Percentiles rank a stretch among this genome's conserved stretches.
phyloP scores from a whole-genome alignment of 1,140 invertebrate species.

The Cherax destructor region DNA sequence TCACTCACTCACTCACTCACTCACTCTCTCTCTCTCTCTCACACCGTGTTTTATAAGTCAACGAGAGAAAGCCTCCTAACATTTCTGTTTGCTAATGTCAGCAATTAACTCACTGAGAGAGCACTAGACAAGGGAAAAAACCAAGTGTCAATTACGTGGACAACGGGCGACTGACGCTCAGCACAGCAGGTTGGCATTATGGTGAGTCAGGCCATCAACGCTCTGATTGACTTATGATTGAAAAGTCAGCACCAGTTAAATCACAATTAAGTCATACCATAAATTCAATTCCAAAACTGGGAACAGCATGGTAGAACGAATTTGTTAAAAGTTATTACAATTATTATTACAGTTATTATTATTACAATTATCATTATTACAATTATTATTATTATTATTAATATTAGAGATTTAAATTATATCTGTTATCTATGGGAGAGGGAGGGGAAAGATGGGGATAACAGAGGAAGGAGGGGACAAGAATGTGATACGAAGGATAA shows the following conservation, averaged over 20 bases:
- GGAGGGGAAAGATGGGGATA: too few species aligned
- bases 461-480: too few species aligned
- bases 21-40: neutral
- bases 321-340: too few species aligned
- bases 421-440: too few species aligned
- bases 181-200: neutral
- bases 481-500: too few species aligned
- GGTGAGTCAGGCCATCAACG: neutral
- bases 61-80: neutral
- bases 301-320: too few species aligned
- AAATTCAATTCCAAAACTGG: neutral
- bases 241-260: neutral
- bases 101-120: neutral
- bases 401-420: too few species aligned
- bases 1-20: neutral
- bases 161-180: neutral
- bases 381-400: too few species aligned
- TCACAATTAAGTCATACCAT: neutral
- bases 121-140: neutral
- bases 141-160: neutral
- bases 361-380: too few species aligned
- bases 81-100: neutral
- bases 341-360: too few species aligned
- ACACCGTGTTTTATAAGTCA: neutral
- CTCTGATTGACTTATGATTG: neutral